Evolutionary conservation across 1,140 invertebrate species (phyloP).

Genomic region (Drosophila lacertosa): DNA sequence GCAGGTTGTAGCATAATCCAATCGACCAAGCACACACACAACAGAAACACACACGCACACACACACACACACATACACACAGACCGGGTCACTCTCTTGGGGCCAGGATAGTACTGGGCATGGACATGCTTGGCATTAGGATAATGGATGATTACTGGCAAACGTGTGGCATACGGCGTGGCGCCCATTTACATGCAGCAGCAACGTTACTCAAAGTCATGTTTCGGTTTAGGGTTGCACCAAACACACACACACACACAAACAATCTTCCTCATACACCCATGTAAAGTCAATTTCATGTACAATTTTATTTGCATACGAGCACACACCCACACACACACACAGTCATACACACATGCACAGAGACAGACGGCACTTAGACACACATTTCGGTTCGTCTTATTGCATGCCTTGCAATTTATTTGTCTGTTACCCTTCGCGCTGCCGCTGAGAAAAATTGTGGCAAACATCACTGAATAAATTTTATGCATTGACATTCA

Average conservation of each 20-base stretch:
- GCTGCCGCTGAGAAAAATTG: conserved; percentile 60
- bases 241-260: conserved; percentile 32
- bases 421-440: conserved; percentile 62
- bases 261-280: neutral
- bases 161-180: conserved; percentile 72
- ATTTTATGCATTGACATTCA: conserved; percentile 78
- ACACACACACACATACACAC: conserved; percentile 12
- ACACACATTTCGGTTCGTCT: conserved; percentile 70
- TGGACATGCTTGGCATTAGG: conserved; percentile 73
- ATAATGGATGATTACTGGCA: conserved; percentile 80
- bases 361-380: conserved; percentile 49
- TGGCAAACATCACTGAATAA: conserved; percentile 74
- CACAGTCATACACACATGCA: conserved; percentile 17
- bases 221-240: conserved; percentile 61
- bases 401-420: conserved; percentile 82
- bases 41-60: conserved; percentile 27
- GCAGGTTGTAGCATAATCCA: conserved; percentile 69
- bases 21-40: conserved; percentile 52
- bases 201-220: conserved; percentile 80
- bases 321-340: conserved; percentile 25
- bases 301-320: conserved; percentile 80
- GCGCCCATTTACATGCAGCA: conserved; percentile 78
- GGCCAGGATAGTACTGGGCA: conserved; percentile 42
- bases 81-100: conserved; percentile 42
- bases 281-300: conserved; percentile 72